Conservation (phyloP, 2,797 vertebrate species). For the Chloroceryle inda region DNA sequence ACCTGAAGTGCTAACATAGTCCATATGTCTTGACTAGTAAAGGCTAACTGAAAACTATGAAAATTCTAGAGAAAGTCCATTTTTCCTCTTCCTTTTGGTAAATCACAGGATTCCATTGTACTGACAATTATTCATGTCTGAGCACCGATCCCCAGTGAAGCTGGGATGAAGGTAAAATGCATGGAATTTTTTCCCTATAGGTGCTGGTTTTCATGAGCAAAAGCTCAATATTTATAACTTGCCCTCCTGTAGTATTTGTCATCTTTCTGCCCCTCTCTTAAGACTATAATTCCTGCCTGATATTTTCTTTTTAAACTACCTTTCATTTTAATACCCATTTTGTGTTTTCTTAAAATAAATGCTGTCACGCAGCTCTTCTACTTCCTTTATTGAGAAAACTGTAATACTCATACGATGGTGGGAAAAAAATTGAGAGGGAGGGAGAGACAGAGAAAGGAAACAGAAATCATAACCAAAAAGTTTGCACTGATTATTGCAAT, state of each 20-base stretch:
- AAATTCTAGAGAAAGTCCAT: slow-evolving; percentile 53
- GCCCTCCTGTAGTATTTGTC: not conserved
- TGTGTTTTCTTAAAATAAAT: slow-evolving; percentile 61
- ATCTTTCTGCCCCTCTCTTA: not conserved
- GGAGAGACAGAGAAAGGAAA: slow-evolving; percentile 67
- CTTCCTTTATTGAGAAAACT: slow-evolving; percentile 71
- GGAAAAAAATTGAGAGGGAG: slow-evolving; percentile 65
- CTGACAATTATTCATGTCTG: slow-evolving; percentile 45
- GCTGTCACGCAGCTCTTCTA: not conserved
- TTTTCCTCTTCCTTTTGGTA: slow-evolving; percentile 73
- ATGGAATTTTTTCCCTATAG: slow-evolving; percentile 20
- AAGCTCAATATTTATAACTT: not conserved
- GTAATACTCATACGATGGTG: not conserved
- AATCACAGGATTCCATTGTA: slow-evolving; percentile 70
- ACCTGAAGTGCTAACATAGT: slow-evolving; percentile 70
- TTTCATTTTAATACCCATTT: not conserved
- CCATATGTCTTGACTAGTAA: slow-evolving; percentile 73
- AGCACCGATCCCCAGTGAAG: slow-evolving; percentile 35
- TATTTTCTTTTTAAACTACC: slow-evolving; percentile 25
- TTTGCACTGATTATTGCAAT: slow-evolving; percentile 60
- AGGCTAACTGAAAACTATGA: slow-evolving; percentile 58
- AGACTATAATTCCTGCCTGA: fast-evolving
- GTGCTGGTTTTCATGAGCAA: not conserved
- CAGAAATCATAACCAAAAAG: slow-evolving; percentile 66
- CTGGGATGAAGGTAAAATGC: slow-evolving; percentile 28